Evolutionary conservation across 2,797 vertebrate species (phyloP), one percentile per base, ranked within the genome.

Genomic region (Catharus ustulatus): DNA sequence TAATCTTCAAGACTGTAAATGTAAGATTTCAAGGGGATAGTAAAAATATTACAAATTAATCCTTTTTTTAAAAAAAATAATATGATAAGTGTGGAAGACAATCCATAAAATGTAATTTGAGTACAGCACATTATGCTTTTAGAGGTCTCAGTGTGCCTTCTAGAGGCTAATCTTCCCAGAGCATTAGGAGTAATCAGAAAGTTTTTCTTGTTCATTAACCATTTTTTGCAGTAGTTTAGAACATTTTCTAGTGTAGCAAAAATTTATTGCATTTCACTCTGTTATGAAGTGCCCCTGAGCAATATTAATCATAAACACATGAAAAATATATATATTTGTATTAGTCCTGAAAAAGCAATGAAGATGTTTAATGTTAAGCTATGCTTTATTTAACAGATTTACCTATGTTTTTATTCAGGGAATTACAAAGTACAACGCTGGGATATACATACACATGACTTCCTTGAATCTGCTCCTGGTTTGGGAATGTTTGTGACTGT

Each of bases 401-500:
- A 62, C 55, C 22, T 63, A 26, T 82, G 43, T 82, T 93, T 92
- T 84, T 79, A 52, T 79, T 91, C 83, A 99, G 99, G 98, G 11
- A 95, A 97, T 89, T 99, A 99, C 96, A 97, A 98, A 96, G 82
- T 99, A 74, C 98, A 99, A 96, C 97, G 97, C 5, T 99, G 98
- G 99, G 97, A 99, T 93, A 17, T 86, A 21, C 96, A 85, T 26
- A 79, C 40, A 13, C 71, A 92, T 6, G 96, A 87, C 3, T 98
- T 98, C 77, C 97, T 97, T 23, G 95, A 95, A 54, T 97, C 98
- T 80, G 98, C 98, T 59, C 98, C 98, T 93, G 98, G 99, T 45
- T 95, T 99, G 38, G 99, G 99, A 48, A 97, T 99, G 97, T 98
- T 98, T 78, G 98, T 99, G 77, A 98, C 97, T 24, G 96, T 99